Percentiles rank a stretch among this genome's conserved stretches.
These are phyloP conservation scores for Actias luna DNA, from an alignment of 2,888 invertebrate genomes.

Conservation along the genomic window DNA sequence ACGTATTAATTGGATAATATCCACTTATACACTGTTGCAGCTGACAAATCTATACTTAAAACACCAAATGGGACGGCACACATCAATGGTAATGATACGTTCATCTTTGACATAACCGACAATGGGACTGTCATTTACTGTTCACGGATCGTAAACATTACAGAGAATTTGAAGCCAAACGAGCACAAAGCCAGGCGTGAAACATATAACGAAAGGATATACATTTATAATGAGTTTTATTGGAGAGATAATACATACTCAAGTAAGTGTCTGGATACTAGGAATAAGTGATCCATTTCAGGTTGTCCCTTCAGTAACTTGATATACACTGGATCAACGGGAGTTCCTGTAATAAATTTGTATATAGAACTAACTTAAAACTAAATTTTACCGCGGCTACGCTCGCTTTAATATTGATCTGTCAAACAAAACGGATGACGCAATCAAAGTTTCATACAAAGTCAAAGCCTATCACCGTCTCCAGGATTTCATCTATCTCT, in stretches of 20 bases:
- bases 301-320: no score
- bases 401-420: no score
- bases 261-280: not conserved
- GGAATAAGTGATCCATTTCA: no score
- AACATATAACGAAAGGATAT: constrained; percentile 8
- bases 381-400: no score
- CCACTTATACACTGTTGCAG: not conserved
- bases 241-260: not conserved
- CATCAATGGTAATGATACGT: not conserved
- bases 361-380: no score
- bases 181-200: not conserved
- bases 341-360: no score
- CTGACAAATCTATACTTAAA: not conserved
- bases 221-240: not conserved
- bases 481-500: no score
- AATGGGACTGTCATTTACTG: constrained; percentile 2
- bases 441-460: no score
- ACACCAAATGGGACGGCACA: not conserved
- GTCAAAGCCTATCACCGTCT: no score
- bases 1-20: no score
- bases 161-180: not conserved
- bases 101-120: not conserved
- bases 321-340: no score
- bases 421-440: no score
- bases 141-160: not conserved